Conservation (phyloP, 2,888 invertebrate species). For the Eilema griseolum region DNA sequence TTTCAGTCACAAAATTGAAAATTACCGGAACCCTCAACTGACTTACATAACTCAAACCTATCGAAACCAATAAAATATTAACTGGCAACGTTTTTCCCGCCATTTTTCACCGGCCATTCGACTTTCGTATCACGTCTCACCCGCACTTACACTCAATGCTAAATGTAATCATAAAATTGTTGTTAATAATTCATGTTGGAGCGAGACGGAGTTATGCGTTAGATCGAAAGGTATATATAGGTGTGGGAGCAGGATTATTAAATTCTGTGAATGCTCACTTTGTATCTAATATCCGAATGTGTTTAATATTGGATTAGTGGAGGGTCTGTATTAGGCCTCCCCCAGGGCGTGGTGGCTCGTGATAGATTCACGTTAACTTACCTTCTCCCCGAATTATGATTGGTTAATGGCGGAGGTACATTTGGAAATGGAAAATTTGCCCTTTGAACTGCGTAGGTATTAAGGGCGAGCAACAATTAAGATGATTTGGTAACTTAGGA, state of each 20-base stretch:
- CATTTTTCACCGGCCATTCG: constrained; percentile 80
- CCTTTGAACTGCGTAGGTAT: constrained; percentile 52
- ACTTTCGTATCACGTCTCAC: constrained; percentile 78
- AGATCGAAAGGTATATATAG: constrained; percentile 58
- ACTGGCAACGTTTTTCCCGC: constrained; percentile 80
- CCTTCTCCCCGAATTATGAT: constrained; percentile 77
- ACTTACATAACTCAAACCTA: constrained; percentile 83
- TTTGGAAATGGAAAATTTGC: constrained; percentile 74
- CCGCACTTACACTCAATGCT: constrained; percentile 81
- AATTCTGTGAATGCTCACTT: constrained; percentile 87
- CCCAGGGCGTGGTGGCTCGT: constrained; percentile 74
- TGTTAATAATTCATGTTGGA: constrained; percentile 84
- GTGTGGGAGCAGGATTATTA: constrained; percentile 82
- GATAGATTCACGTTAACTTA: constrained; percentile 75
- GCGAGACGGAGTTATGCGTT: constrained; percentile 53
- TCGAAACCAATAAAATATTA: constrained; percentile 86
- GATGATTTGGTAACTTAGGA: constrained; percentile 31
- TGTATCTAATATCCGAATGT: constrained; percentile 87
- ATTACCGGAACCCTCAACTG: constrained; percentile 75
- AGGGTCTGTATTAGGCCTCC: constrained; percentile 69
- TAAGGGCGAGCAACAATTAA: constrained; percentile 30
- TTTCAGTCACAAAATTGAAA: constrained; percentile 85
- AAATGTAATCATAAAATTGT: constrained; percentile 87
- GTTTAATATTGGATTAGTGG: constrained; percentile 86
- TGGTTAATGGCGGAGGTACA: constrained; percentile 73